A percentile compares a stretch with the other conserved stretches of the same genome.
Conservation (phyloP, 2,113 vertebrate species). For the Eretmochelys imbricata region DNA sequence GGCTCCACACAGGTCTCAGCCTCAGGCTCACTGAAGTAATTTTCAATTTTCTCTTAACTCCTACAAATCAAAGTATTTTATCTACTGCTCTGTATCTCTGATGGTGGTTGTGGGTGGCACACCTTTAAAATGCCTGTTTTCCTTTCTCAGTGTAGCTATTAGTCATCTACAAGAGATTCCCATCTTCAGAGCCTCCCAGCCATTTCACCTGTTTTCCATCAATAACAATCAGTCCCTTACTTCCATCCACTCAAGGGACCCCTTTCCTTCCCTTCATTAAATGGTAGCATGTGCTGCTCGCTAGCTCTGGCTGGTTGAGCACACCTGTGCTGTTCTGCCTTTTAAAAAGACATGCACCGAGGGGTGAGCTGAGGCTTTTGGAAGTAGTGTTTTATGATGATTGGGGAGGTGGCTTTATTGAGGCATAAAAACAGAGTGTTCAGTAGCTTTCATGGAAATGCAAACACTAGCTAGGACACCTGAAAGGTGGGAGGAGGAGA, state of each 20-base stretch:
- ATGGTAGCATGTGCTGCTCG: not conserved
- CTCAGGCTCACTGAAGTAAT: not conserved
- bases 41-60: not conserved
- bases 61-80: not conserved
- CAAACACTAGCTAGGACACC: fast-evolving
- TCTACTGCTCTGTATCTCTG: not conserved
- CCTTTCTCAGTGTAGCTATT: not conserved
- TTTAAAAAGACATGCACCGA: not conserved
- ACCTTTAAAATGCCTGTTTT: too few species aligned
- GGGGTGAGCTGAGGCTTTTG: not conserved
- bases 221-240: not conserved
- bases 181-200: not conserved
- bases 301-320: not conserved
- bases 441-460: not conserved
- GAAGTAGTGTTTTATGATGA: not conserved
- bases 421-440: not conserved
- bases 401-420: not conserved
- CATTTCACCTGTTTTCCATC: not conserved
- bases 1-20: not conserved
- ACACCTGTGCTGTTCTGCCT: not conserved
- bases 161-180: not conserved
- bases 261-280: not conserved
- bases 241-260: not conserved
- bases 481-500: too few species aligned
- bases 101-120: not conserved